Evolutionary conservation across 2,888 invertebrate species (phyloP), one percentile per base, ranked within the genome.

Genomic region (Drosophila kokeensis): DNA sequence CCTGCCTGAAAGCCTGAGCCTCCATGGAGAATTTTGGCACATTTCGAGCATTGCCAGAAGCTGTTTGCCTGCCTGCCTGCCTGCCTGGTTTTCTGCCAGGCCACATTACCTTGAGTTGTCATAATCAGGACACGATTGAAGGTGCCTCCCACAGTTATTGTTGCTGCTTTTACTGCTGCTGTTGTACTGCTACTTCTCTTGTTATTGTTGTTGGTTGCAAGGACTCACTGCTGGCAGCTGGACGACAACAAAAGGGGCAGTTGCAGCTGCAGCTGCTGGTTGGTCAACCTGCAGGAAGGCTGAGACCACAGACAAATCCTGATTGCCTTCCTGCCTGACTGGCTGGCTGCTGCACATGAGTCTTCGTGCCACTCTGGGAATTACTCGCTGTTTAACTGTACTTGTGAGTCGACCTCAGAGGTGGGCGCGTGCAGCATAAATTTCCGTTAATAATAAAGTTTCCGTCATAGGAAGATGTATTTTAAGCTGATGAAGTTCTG

Each of bases 91-190:
- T 15, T 45, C 2, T 21, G 61, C 24, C 84, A 63, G 79, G 52
- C 69, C 30, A 50, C 72, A 80, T 83, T 88, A 86, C 90, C 90
- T 87, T 88, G 83, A 79, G 73, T 83, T 87, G 87, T 87, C 87
- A 89, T 89, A 87, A 89, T 64, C 88, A 88, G 83, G 76, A 88
- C 82, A 81, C 68, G 78, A 83, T 64, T 82, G 89, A 78, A 85
- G 86, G 81, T 81, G 71, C 73, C 82, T 82, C 69, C 73, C 59
- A 63, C 32, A 15, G 45, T 21, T 24, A 45, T 24, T 76, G 67
- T 69, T 66, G 59, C 64, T 70, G 70, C 54, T 58, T 10, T 32
- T 32, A 27, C 32, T 49, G 57, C 38, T 60, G 45, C 50, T 36
- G 36, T 3, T 15, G 15, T n/a, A n/a, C 6, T 34, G 34, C 34